These are phyloP conservation scores for Megatriorchis doriae DNA, from an alignment of 2,113 vertebrate species.

Conservation along the genomic window DNA sequence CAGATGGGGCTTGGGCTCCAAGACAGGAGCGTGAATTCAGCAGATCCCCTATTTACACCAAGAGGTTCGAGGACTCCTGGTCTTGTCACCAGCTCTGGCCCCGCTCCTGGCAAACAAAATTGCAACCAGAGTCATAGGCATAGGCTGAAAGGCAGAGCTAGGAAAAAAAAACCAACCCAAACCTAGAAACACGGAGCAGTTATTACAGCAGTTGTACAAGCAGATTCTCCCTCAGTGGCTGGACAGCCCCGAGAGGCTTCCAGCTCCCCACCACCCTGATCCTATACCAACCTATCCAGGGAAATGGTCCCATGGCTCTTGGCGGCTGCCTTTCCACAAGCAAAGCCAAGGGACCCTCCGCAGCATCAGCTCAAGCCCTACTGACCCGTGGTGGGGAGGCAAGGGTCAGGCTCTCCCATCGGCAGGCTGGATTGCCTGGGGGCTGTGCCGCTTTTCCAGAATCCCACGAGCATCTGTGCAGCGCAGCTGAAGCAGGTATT, in stretches of 20 bases:
- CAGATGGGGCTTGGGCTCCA: not conserved
- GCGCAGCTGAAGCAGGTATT: rapidly evolving
- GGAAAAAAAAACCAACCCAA: rapidly evolving
- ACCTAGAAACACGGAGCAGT: not conserved
- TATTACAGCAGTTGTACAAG: not conserved
- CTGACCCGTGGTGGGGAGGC: rapidly evolving
- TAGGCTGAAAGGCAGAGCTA: not conserved
- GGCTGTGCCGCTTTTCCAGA: rapidly evolving
- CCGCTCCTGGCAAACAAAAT: not conserved
- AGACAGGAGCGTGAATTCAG: not conserved
- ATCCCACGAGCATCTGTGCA: rapidly evolving
- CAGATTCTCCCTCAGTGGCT: not conserved
- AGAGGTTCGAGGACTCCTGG: not conserved
- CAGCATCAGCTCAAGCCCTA: not conserved
- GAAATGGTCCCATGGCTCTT: not conserved
- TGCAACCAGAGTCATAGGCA: not conserved
- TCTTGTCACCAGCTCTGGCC: not conserved
- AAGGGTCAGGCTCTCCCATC: not conserved
- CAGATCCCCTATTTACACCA: rapidly evolving
- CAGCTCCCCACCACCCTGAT: not conserved
- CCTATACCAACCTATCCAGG: not conserved
- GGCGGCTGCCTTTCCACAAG: not conserved
- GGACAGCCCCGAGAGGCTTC: not conserved
- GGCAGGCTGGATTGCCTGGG: rapidly evolving
- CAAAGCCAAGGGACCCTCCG: rapidly evolving